Conservation (phyloP, 2,113 vertebrate species). For the Donacobius atricapilla region DNA sequence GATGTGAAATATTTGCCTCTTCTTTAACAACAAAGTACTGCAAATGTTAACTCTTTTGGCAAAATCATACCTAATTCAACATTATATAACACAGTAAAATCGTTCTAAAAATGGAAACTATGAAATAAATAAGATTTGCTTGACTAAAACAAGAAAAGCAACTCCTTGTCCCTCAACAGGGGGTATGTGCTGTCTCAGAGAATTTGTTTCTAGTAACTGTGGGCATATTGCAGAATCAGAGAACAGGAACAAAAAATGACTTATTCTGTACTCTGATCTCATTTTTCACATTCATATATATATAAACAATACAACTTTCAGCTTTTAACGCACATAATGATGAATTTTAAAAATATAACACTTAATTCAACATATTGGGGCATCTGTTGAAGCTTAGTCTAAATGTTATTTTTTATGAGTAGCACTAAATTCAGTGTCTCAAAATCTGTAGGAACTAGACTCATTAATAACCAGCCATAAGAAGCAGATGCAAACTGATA, state of each 20-base stretch:
- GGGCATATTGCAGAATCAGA: background rate
- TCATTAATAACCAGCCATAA: background rate
- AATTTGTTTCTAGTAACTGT: background rate
- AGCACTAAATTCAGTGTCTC: background rate
- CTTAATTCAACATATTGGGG: background rate
- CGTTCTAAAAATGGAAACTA: background rate
- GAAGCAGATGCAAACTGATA: background rate
- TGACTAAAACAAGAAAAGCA: background rate
- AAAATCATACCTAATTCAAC: background rate
- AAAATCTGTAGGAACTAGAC: background rate
- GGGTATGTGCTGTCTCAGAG: background rate
- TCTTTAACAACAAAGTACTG: background rate
- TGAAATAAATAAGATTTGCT: background rate
- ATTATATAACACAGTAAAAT: background rate
- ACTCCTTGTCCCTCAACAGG: background rate
- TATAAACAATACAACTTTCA: background rate
- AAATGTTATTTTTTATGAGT: background rate
- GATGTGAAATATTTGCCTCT: background rate
- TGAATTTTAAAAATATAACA: background rate
- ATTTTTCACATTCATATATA: background rate
- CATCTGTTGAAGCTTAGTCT: background rate
- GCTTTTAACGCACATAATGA: background rate
- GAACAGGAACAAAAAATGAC: background rate
- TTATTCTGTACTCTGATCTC: background rate
- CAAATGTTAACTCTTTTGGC: background rate